Evolutionary conservation across 2,113 vertebrate species (phyloP).

Genomic region (Cyprinus carpio): DNA sequence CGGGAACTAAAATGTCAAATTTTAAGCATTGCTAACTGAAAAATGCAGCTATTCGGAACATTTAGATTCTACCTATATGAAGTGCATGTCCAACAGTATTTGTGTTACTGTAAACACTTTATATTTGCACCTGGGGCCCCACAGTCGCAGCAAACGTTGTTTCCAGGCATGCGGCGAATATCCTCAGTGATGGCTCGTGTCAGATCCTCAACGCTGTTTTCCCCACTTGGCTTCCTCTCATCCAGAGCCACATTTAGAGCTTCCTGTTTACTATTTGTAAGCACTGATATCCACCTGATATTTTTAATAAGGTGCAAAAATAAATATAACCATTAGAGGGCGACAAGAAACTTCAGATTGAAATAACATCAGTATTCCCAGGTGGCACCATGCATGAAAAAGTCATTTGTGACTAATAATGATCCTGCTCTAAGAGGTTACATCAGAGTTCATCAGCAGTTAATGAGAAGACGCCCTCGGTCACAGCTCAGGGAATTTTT

Average conservation of each 20-base stretch:
- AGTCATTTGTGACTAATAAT: slow-evolving; percentile 22
- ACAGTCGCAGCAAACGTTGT: slow-evolving; percentile 74
- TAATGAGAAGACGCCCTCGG: neutral
- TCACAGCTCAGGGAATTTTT: neutral
- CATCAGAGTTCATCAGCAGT: slow-evolving; percentile 11
- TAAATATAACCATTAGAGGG: slow-evolving; percentile 24
- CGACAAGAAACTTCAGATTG: neutral
- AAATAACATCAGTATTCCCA: neutral
- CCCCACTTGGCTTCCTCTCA: slow-evolving; percentile 52
- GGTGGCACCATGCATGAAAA: neutral
- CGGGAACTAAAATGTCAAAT: neutral
- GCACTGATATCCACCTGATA: slow-evolving; percentile 74
- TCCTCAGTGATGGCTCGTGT: slow-evolving; percentile 70
- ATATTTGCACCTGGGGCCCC: slow-evolving; percentile 65
- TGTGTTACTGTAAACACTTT: neutral
- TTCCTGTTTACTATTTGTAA: slow-evolving; percentile 78
- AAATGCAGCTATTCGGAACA: neutral
- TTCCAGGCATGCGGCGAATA: slow-evolving; percentile 70
- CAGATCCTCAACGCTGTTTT: slow-evolving; percentile 71
- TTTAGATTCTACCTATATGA: neutral
- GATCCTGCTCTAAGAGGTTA: neutral
- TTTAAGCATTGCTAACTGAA: neutral
- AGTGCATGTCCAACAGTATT: neutral
- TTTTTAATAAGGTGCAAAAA: neutral
- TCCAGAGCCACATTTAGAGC: slow-evolving; percentile 73